Conservation (phyloP, 2,888 invertebrate genomes). For the Leptogaster cylindrica region DNA sequence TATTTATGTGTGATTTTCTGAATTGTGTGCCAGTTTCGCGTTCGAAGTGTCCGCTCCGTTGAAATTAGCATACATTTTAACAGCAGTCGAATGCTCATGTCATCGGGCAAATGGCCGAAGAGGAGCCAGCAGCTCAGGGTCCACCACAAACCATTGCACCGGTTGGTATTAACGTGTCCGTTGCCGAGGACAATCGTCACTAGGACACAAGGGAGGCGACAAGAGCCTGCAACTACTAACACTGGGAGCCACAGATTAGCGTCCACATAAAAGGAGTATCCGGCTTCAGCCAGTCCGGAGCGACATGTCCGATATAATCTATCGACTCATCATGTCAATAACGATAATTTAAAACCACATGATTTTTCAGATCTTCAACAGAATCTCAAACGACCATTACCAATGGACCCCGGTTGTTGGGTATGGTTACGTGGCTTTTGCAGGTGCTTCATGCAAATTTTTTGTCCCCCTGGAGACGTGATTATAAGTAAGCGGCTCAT, state of each 20-base stretch:
- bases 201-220: background rate
- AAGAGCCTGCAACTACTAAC: background rate
- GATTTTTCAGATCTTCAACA: constrained; percentile 43
- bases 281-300: constrained; percentile 43
- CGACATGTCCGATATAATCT: constrained; percentile 48
- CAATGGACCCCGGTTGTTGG: constrained; percentile 1
- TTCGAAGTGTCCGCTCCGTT: constrained; percentile 27
- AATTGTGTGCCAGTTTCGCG: background rate
- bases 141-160: too few species aligned
- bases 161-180: too few species aligned
- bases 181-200: background rate
- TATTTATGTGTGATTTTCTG: constrained; percentile 24
- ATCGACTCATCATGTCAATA: constrained; percentile 48
- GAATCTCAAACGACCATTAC: constrained; percentile 3
- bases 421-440: background rate
- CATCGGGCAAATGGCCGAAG: constrained; percentile 13
- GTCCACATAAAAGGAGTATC: constrained; percentile 30
- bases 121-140: too few species aligned
- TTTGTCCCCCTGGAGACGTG: constrained; percentile 35
- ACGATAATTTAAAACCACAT: constrained; percentile 48
- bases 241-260: background rate
- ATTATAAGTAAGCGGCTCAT: constrained; percentile 35
- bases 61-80: constrained; percentile 42
- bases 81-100: constrained; percentile 38
- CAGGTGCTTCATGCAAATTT: constrained; percentile 46